Base-by-base conservation (phyloP, 2,113 vertebrate species). In the Triplophysa rosa region DNA sequence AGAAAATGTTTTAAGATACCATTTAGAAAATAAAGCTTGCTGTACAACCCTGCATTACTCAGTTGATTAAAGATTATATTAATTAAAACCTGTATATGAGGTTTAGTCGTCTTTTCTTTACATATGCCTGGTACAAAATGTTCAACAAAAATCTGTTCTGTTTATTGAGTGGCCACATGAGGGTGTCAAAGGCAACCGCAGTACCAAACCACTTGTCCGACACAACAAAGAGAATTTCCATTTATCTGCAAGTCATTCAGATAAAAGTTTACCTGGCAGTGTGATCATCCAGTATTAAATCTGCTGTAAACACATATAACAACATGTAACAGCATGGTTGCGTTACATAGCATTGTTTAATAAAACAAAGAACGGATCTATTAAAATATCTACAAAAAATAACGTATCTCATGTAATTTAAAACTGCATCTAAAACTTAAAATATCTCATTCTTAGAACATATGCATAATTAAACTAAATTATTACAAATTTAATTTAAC, bases 21-120 rank as follows among this genome's bases (percentile, higher is more conserved):
- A 90, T 92, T 91, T 92, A 90, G 86, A 90, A 92, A 66, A 58
- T 59, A 88, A 93, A 91, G 92, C 94, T 94, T 94, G 94, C 94
- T 95, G 94, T 95, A 95, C 94, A 94, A 94, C 93, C 90, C 90
- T 94, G 92, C 93, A 90, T 95, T 95, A 94, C 91, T 94, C 90
- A 91, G 90, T 91, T 94, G 93, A 95, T 94, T 95, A 95, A 95
- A 95, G 90, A 94, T 92, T 91, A 93, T 93, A 93, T 95, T 94
- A 92, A 92, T 92, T 91, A 93, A 89, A 90, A 90, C 88, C 86
- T 56, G 67, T 62, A 82, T 42, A 78, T 83, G 62, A 17, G 5
- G 0, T 73, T 26, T 71, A 42, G 0, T 56, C 19, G 70, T 68
- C 14, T 67, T 84, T 82, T 85, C 23, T 83, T 56, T 74, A 66